These are phyloP conservation scores for Eudemis profundana DNA, from an alignment of 2,888 invertebrate genomes.

Conservation along the genomic window DNA sequence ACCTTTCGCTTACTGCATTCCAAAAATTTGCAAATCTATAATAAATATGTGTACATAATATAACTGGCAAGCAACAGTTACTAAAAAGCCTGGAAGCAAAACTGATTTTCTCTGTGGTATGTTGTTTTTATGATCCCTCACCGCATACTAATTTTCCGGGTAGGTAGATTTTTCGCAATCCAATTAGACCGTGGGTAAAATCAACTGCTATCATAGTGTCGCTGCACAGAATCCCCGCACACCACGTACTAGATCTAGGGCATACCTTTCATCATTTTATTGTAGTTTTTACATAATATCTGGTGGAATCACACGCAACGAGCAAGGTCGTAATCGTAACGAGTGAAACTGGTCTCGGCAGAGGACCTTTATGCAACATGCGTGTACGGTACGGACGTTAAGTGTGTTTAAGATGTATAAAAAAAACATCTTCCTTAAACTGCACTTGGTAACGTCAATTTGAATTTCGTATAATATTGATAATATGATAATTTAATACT, in stretches of 20 bases:
- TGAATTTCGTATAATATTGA: too few species aligned
- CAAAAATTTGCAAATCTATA: constrained; percentile 15
- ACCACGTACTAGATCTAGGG: constrained; percentile 23
- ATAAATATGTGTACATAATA: constrained; percentile 13
- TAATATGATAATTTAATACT: not conserved
- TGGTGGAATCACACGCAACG: constrained; percentile 41
- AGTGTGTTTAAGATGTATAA: too few species aligned
- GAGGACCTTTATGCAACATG: constrained; percentile 33
- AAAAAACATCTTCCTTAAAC: not conserved
- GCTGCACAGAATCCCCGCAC: constrained; percentile 6
- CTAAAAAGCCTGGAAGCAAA: not conserved
- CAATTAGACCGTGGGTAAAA: constrained; percentile 6
- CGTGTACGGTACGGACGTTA: constrained; percentile 9
- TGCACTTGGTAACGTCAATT: not conserved
- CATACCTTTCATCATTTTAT: constrained; percentile 30
- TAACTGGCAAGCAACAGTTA: too few species aligned
- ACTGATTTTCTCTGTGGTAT: constrained; percentile 4
- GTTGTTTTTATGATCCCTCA: not conserved
- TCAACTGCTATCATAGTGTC: constrained; percentile 13
- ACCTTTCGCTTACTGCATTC: constrained; percentile 38
- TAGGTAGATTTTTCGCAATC: not conserved
- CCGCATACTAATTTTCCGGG: not conserved
- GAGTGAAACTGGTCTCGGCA: constrained; percentile 50
- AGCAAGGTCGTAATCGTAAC: constrained; percentile 50
- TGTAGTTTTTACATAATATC: constrained; percentile 42